Percentiles rank a stretch among this genome's conserved stretches.
phyloP scores from a whole-genome alignment of 2,888 invertebrate genomes.

The Neoitamus cyanurus region DNA sequence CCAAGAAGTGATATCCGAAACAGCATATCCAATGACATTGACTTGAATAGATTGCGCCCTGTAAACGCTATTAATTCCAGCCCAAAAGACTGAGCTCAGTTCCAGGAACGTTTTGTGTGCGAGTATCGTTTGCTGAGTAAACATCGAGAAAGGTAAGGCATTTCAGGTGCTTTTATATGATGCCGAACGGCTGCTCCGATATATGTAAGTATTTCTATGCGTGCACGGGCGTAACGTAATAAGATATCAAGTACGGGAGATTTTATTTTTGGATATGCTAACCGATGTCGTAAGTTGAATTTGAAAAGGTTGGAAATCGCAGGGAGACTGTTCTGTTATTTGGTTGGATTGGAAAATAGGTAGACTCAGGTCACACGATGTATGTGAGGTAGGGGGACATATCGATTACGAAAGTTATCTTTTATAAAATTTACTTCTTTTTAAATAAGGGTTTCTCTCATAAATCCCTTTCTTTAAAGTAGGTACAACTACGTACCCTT shows the following conservation, averaged over 20 bases:
- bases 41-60: background rate
- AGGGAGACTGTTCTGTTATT: background rate
- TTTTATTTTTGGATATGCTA: background rate
- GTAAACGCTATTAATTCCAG: conserved; percentile 5
- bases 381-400: background rate
- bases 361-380: background rate
- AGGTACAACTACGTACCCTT: no score
- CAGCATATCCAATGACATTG: conserved; percentile 1
- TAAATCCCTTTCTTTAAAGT: no score
- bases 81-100: background rate
- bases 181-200: background rate
- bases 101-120: background rate
- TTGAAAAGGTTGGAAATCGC: background rate
- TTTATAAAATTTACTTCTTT: no score
- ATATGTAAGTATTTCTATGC: conserved; percentile 4
- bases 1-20: conserved; percentile 1
- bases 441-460: no score
- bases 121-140: background rate
- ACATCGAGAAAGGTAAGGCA: background rate
- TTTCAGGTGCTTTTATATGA: background rate
- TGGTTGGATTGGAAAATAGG: background rate
- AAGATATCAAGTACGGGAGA: background rate
- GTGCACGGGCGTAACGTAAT: conserved; percentile 1
- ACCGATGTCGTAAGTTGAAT: background rate
- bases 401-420: no score